These are phyloP conservation scores for Corvus hawaiiensis DNA, from an alignment of 2,113 vertebrate species.

Conservation along the genomic window DNA sequence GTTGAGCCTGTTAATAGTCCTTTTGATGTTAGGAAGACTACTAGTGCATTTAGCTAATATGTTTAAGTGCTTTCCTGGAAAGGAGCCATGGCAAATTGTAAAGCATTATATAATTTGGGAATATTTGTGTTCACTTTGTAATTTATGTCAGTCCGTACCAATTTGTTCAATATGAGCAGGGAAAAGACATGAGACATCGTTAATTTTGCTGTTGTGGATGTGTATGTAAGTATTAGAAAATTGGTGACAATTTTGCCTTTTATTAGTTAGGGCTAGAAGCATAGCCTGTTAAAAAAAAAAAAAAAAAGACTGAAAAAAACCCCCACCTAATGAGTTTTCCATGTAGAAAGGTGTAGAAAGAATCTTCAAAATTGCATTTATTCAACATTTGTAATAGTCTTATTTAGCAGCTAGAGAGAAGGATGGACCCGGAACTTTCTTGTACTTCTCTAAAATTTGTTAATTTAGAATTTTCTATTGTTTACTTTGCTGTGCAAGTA, in stretches of 20 bases:
- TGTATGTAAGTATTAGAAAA: not conserved
- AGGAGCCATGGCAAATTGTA: not conserved
- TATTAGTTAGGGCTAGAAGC: not conserved
- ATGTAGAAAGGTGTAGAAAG: not conserved
- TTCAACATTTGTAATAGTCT: not conserved
- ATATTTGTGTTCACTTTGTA: not conserved
- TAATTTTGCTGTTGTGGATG: not conserved
- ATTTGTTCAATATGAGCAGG: not conserved
- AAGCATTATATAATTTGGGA: not conserved
- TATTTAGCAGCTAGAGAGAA: not conserved
- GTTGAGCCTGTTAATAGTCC: not conserved
- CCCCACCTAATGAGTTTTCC: not conserved
- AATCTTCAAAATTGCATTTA: not conserved
- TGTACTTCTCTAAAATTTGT: not conserved
- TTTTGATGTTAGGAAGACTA: slow-evolving; percentile 10
- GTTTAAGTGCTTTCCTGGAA: slow-evolving; percentile 29
- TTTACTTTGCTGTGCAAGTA: not conserved
- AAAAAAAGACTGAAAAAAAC: not conserved
- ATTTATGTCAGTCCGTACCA: not conserved
- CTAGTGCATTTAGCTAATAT: not conserved
- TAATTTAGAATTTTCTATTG: not conserved
- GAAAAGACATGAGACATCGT: not conserved
- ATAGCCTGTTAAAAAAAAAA: not conserved
- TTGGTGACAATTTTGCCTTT: not conserved
- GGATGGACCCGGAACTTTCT: not conserved